Evolutionary conservation across 2,797 vertebrate genomes (phyloP).

Genomic region (Acipenser ruthenus): DNA sequence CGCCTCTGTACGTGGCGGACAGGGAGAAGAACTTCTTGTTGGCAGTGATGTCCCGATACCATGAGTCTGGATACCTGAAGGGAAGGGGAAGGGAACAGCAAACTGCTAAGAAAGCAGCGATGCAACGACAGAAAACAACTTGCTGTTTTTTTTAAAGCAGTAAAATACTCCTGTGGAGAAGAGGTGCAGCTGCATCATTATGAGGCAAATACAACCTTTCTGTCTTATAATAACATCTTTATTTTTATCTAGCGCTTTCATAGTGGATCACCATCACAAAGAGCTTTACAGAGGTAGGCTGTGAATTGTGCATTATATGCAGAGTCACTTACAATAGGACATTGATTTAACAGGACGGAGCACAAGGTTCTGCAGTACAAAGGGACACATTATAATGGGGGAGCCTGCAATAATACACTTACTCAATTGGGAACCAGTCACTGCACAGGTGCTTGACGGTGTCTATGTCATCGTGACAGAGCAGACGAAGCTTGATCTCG

Average conservation of each 20-base stretch:
- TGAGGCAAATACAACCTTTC: background rate
- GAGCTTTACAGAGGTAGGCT: too few species aligned
- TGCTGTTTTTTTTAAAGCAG: too few species aligned
- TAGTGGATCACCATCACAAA: too few species aligned
- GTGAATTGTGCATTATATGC: too few species aligned
- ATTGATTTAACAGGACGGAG: too few species aligned
- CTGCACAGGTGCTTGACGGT: constrained; percentile 90
- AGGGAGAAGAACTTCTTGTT: constrained; percentile 99
- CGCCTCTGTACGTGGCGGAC: constrained; percentile 85
- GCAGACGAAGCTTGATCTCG: constrained; percentile 92
- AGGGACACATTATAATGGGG: too few species aligned
- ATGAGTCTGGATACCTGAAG: constrained; percentile 95
- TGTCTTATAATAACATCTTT: too few species aligned
- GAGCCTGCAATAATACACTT: constrained; percentile 32
- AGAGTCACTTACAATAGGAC: too few species aligned
- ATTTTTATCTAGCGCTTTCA: too few species aligned
- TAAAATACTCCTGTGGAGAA: too few species aligned
- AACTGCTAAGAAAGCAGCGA: background rate
- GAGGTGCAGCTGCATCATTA: too few species aligned
- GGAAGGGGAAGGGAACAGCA: background rate
- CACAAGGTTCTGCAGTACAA: too few species aligned
- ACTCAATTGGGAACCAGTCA: constrained; percentile 99
- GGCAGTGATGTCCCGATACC: constrained; percentile 98
- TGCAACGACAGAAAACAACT: background rate
- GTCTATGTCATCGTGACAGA: constrained; percentile 98